Conservation (phyloP, 2,797 vertebrate species). For the Sebastes trivittatus region DNA sequence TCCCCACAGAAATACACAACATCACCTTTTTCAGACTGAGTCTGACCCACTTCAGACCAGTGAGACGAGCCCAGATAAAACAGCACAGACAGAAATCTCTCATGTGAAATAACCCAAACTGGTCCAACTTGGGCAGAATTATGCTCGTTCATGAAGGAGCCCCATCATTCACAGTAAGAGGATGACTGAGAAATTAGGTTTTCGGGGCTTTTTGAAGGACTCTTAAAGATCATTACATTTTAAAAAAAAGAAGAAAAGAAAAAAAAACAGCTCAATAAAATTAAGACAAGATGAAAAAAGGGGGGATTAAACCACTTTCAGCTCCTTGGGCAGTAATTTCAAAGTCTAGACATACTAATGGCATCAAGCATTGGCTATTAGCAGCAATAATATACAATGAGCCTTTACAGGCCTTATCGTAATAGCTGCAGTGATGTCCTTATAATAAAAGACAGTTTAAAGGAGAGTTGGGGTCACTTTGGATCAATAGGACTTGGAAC, state of each 20-base stretch:
- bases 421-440: slow-evolving; percentile 10
- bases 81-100: not conserved
- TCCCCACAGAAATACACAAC: not conserved
- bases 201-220: not conserved
- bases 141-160: not conserved
- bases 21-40: not conserved
- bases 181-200: not conserved
- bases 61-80: not conserved
- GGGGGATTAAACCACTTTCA: not conserved
- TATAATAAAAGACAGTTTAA: slow-evolving; percentile 32
- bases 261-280: not conserved
- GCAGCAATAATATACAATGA: not conserved
- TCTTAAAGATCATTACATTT: not conserved
- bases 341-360: slow-evolving; percentile 12
- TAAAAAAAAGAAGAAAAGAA: not conserved
- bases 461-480: slow-evolving; percentile 21
- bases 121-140: not conserved
- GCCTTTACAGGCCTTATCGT: not conserved
- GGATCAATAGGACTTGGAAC: slow-evolving; percentile 40
- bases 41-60: not conserved
- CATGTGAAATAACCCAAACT: not conserved
- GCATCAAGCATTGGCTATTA: not conserved
- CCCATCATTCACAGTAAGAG: not conserved
- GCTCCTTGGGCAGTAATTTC: not conserved
- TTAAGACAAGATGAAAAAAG: not conserved